Evolutionary conservation across 1,140 invertebrate genomes (phyloP).

Genomic region (Drosophila obscura): DNA sequence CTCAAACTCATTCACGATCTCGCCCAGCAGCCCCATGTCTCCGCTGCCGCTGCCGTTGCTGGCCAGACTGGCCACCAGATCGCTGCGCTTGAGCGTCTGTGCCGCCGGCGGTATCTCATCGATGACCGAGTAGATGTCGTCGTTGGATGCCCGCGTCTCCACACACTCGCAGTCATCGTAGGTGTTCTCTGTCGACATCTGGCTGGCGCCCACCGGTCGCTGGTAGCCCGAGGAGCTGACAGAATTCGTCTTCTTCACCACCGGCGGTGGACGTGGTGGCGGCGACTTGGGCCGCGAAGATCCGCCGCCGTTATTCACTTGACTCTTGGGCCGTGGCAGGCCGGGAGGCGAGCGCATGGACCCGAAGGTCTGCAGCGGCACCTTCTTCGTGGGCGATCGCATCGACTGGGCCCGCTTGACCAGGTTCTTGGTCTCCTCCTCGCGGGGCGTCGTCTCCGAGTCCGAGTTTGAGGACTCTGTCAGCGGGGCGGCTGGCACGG

Average conservation of each 20-base stretch:
- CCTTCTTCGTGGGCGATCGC: conserved; percentile 86
- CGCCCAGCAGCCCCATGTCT: conserved; percentile 89
- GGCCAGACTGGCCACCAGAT: conserved; percentile 77
- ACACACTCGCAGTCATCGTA: conserved; percentile 92
- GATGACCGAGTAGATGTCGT: conserved; percentile 94
- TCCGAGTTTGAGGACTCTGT: conserved; percentile 80
- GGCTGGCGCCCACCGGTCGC: conserved; percentile 84
- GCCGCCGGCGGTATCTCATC: conserved; percentile 87
- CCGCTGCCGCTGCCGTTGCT: conserved; percentile 83
- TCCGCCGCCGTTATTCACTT: conserved; percentile 84
- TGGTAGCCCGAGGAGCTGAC: conserved; percentile 76
- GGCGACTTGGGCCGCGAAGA: conserved; percentile 86
- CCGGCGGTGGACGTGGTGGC: conserved; percentile 86
- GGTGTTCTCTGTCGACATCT: conserved; percentile 84
- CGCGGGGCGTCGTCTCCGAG: conserved; percentile 72
- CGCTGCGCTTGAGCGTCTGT: conserved; percentile 78
- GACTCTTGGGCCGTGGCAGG: conserved; percentile 88
- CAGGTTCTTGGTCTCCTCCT: conserved; percentile 78
- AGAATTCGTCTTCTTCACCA: conserved; percentile 80
- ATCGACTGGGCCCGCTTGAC: conserved; percentile 91
- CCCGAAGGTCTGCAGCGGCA: conserved; percentile 89
- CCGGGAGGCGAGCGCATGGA: conserved; percentile 89
- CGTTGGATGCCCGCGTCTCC: conserved; percentile 85
- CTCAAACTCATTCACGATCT: conserved; percentile 94
- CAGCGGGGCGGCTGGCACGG: conserved; percentile 47